Base-by-base conservation (phyloP, 1,140 invertebrate species). In the Maniola jurtina region DNA sequence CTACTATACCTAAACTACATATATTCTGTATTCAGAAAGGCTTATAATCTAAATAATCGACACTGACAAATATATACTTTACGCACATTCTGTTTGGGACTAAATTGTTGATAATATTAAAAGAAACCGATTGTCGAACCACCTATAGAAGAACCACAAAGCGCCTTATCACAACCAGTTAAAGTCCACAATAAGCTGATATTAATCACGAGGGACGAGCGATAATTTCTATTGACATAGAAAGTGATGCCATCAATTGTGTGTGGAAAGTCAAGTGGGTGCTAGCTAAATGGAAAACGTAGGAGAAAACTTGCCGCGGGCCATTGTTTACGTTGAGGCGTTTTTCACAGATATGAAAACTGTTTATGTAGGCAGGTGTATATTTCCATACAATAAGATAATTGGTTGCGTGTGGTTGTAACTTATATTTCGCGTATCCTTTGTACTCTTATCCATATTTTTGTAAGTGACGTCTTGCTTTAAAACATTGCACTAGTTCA, bases 201-300 rank as follows among this genome's bases (percentile, higher is more conserved):
- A 34, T 34, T 38, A 57, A 38, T 15, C 13, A 57, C 14, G 40
- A 6, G 55, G 13, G 38, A 57, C 15, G 36, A 13, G 35, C 55
- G 67, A 79, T 85, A 83, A 83, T 85, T 85, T 85, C 81, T 83
- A 81, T 79, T 76, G 72, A 76, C 70, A 70, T 80, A 83, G 83
- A 85, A 85, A 85, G 83, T 83, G 74, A 81, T 70, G 68, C 71
- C 79, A 82, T 76, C 79, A 72, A 79, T 81, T 77, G 75, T 77
- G 64, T 73, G 73, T 84, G 84, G 81, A 84, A 86, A 86, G 81
- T 77, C 70, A 69, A 73, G 76, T 72, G 71, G 70, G 65, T 73
- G 71, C 68, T 61, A 75, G 59, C 66, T 64, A 40, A 68, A 73
- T 78, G 75, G 77, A 86, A 84, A 84, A 78, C 72, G 75, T 79